Evolutionary conservation across 1,140 invertebrate genomes (phyloP).

Genomic region (Zaprionus lachaisei): DNA sequence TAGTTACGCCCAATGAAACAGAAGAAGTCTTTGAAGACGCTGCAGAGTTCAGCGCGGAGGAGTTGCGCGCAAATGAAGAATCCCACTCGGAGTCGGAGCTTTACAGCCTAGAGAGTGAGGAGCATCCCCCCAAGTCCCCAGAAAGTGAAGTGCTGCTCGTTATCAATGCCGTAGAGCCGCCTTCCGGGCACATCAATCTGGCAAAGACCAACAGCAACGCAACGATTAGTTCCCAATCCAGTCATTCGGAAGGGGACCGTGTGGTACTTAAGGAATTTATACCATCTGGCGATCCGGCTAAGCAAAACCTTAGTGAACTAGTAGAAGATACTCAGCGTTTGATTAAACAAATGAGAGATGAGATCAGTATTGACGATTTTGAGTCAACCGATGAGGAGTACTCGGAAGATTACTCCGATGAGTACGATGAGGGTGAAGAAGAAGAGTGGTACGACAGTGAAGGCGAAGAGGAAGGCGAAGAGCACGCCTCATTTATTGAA

Average conservation of each 20-base stretch:
- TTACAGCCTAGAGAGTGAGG: constrained; percentile 68
- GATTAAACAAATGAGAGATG: constrained; percentile 87
- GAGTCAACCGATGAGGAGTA: constrained; percentile 85
- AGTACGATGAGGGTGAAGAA: constrained; percentile 83
- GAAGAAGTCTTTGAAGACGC: constrained; percentile 76
- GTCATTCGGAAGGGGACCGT: constrained; percentile 43
- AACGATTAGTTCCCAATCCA: constrained; percentile 54
- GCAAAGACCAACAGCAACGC: constrained; percentile 50
- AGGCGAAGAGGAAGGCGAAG: constrained; percentile 80
- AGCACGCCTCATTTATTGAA: constrained; percentile 51
- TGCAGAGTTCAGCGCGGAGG: constrained; percentile 55
- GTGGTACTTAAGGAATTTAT: constrained; percentile 67
- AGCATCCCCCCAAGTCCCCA: constrained; percentile 39
- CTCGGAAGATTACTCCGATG: constrained; percentile 85
- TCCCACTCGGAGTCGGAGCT: constrained; percentile 69
- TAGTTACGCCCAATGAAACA: constrained; percentile 30
- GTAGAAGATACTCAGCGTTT: constrained; percentile 86
- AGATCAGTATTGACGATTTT: constrained; percentile 87
- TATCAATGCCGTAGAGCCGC: constrained; percentile 20
- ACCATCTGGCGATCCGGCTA: constrained; percentile 73
- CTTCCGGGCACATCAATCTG: constrained; percentile 16
- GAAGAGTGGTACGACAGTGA: constrained; percentile 86
- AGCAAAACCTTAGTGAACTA: constrained; percentile 86
- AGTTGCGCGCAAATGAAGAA: constrained; percentile 41
- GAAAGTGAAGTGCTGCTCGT: constrained; percentile 47